Base-by-base conservation (phyloP, 2,113 vertebrate genomes). In the Tapirus terrestris region DNA sequence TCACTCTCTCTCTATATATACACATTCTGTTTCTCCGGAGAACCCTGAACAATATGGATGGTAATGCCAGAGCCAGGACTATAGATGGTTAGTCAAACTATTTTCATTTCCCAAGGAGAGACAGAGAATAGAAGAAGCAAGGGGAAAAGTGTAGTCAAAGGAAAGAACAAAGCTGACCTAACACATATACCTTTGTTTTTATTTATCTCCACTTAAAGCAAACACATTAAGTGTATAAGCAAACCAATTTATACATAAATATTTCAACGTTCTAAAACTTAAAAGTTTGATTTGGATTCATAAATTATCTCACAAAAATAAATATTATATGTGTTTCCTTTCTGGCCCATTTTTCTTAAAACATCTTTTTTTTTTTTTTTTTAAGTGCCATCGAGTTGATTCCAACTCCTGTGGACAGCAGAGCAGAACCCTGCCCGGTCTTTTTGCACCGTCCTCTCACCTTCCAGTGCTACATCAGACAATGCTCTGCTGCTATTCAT, bases 261-360 rank as follows among this genome's bases (percentile, higher is more conserved):
- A 90, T 56, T 65, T 77, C 58, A 96, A 43, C 67, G 29, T 72
- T 91, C 61, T 51, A 90, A 77, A 91, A 87, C 48, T 48, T 77
- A 65, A 77, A 83, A 73, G 8, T 86, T 67, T 65, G 43, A 39
- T 53, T 68, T 91, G 17, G 58, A 63, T 61, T 56, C 16, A 48
- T 83, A 79, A 83, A 65, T 72, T 87, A 79, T 56, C 17, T 91
- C 81, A 83, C 27, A 97, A 76, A 91, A 92, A 90, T 90, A 88
- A 87, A 63, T 45, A 75, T 3, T 92, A 6, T 17, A 36, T 31
- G 8, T 65, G 43, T 17, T 95, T 93, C 48, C 58, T 84, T 95
- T 88, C 31, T 6, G n/a, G 77, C 16, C 33, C n/a, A 29, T 36
- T 61, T 86, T 85, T 48, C 56, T 89, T 73, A 84, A 83, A 89